phyloP scores from a whole-genome alignment of 2,797 vertebrate species.

The Psittacula derbiana region DNA sequence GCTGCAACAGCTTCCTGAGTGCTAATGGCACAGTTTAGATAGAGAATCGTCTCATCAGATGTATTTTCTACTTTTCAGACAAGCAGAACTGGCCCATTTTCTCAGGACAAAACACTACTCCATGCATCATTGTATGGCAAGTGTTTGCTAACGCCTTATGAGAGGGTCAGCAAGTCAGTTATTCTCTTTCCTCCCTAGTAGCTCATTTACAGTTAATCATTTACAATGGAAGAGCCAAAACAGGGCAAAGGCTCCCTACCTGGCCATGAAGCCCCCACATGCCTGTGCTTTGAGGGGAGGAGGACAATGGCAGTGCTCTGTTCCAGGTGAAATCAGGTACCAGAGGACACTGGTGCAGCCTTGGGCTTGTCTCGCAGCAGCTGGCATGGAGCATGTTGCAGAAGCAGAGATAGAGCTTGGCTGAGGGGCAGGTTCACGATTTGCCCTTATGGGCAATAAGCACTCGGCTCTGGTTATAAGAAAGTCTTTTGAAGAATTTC shows the following conservation, averaged over 20 bases:
- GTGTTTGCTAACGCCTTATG: fast-evolving
- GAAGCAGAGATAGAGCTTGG: not conserved
- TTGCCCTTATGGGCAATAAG: conserved; percentile 12
- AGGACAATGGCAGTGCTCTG: not conserved
- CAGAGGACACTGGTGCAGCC: fast-evolving
- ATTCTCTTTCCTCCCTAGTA: not conserved
- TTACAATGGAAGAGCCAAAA: not conserved
- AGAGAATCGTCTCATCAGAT: not conserved
- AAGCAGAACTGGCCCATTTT: not conserved
- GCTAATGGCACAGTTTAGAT: not conserved
- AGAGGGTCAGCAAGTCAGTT: not conserved
- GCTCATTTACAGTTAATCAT: not conserved
- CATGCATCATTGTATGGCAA: fast-evolving
- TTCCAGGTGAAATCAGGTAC: not conserved
- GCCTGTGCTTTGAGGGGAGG: fast-evolving
- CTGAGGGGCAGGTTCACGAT: not conserved
- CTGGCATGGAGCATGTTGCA: not conserved
- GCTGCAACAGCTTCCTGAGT: not conserved
- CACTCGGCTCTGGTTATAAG: not conserved
- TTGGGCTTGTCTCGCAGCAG: not conserved
- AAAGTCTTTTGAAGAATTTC: not conserved
- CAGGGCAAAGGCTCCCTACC: not conserved
- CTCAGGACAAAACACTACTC: not conserved
- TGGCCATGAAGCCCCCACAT: fast-evolving
- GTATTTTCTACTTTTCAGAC: not conserved